Base-by-base conservation (phyloP, 2,113 vertebrate species). In the Pachycephala philippinensis region DNA sequence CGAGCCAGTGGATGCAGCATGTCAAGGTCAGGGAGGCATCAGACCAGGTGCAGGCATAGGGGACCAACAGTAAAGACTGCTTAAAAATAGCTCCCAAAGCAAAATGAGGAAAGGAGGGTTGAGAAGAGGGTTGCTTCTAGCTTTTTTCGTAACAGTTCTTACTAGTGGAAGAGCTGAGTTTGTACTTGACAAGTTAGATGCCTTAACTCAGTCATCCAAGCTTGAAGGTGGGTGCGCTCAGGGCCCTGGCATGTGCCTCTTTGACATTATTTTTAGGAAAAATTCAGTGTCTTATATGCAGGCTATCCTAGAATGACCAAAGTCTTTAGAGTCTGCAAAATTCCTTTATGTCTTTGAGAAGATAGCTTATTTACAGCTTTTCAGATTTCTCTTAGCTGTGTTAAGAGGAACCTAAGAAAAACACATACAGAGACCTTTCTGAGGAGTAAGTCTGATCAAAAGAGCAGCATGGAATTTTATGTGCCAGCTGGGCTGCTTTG, bases 1-100 rank as follows among this genome's bases (percentile, higher is more conserved):
- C 0, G 0, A 63, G 33, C 11, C 54, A 69, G 54, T 21, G 20
- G 0, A 5, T 64, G 18, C 0, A 0, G 12, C n/a, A n/a, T n/a
- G 6, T 69, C 33, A 45, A n/a, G 57, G 23, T 60, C 18, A 23
- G 44, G 27, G 37, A 69, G 30, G 15, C 21, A 39, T 42, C 33
- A 61, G 27, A 14, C 3, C 20, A 64, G 15, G 18, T 42, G 44
- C 47, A 60, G 35, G 26, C 17, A 24, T 1, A 56, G 11, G 9
- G 24, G 2, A 4, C 9, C 30, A 78, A 26, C 15, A 69, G 4
- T 56, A 60, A 89, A 47, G 30, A 37, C 19, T 54, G 28, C 52
- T 72, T 77, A 47, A 65, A 87, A 87, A 53, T 28, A 33, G 11
- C n/a, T 79, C 22, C 31, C 40, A 47, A 61, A 44, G 63, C 57